A percentile compares a stretch with the other conserved stretches of the same genome.
phyloP scores from a whole-genome alignment of 92 coral and sea anemone species.

The Scolanthus callimorphus region DNA sequence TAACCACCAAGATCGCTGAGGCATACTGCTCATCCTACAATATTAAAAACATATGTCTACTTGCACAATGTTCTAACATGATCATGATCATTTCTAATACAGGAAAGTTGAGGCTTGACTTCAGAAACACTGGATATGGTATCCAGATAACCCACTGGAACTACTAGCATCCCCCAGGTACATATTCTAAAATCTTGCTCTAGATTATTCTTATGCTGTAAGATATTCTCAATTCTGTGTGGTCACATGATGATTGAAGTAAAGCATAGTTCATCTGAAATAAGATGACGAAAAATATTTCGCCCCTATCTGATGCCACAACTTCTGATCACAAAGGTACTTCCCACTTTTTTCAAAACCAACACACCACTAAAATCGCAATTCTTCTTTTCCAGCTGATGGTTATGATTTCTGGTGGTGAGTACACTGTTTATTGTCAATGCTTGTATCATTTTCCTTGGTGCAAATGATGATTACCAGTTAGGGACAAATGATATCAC shows the following conservation, averaged over 20 bases:
- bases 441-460: neutral
- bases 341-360: too few species aligned
- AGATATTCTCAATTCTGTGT: too few species aligned
- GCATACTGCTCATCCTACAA: slow-evolving; percentile 5
- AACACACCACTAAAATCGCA: too few species aligned
- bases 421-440: slow-evolving; percentile 35
- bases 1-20: slow-evolving; percentile 87
- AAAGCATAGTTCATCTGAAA: slow-evolving; percentile 75
- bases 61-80: too few species aligned
- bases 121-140: neutral
- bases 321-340: too few species aligned
- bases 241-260: slow-evolving; percentile 15
- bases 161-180: neutral
- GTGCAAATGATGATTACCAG: slow-evolving; percentile 66
- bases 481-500: slow-evolving; percentile 65
- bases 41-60: too few species aligned
- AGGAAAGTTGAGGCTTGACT: neutral
- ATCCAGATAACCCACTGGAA: neutral
- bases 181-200: neutral
- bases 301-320: slow-evolving; percentile 88
- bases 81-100: too few species aligned
- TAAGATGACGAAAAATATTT: slow-evolving; percentile 63
- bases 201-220: neutral
- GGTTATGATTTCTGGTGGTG: slow-evolving; percentile 70
- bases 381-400: slow-evolving; percentile 13